These are phyloP conservation scores for Rotaria sp. DNA, from an alignment of 2,888 invertebrate species.

Conservation along the genomic window DNA sequence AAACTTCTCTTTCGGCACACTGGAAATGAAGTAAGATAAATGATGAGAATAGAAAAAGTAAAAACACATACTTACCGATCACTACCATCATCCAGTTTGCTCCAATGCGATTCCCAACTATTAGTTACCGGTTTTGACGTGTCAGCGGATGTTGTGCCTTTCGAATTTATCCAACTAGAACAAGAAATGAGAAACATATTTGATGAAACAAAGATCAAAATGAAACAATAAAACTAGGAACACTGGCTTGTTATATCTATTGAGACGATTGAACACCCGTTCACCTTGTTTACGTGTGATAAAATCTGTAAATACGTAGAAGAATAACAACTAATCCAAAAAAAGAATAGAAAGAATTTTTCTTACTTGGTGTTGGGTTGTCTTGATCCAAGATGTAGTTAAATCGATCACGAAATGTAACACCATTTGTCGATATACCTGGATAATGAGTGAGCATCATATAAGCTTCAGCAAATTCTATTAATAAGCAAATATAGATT, in stretches of 20 bases:
- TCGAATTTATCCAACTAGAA: background rate
- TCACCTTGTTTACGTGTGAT: background rate
- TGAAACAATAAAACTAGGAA: too few species aligned
- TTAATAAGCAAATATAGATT: background rate
- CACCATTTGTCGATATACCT: background rate
- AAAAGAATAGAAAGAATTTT: background rate
- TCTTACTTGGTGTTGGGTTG: background rate
- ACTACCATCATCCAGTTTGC: background rate
- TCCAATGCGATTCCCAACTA: background rate
- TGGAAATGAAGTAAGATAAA: background rate
- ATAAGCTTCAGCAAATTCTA: constrained; percentile 6
- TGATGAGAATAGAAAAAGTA: background rate
- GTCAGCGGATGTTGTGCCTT: background rate
- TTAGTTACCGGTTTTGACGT: background rate
- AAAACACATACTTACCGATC: too few species aligned
- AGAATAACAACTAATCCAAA: background rate
- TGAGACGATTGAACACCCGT: background rate
- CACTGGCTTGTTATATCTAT: background rate
- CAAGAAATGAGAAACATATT: too few species aligned
- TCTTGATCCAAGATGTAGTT: background rate
- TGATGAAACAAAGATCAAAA: too few species aligned
- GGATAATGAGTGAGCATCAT: background rate
- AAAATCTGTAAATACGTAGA: background rate
- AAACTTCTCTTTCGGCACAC: background rate
- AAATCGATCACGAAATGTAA: background rate